Conservation (phyloP, 2,888 invertebrate species). For the Empis livida region DNA sequence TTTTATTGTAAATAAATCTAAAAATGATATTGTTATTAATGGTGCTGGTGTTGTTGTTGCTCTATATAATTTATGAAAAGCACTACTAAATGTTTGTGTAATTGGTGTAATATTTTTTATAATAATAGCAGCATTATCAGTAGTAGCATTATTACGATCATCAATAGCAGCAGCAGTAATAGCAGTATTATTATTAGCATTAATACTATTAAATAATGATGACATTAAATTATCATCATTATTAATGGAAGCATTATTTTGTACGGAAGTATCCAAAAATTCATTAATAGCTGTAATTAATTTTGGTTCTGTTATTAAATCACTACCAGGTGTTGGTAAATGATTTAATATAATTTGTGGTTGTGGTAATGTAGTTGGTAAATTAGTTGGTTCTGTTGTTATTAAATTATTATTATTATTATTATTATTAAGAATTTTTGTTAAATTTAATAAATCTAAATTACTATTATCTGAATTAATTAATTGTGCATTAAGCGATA, state of each 20-base stretch:
- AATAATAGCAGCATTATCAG: conserved; percentile 8
- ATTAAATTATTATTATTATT: too few species aligned
- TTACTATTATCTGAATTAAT: not conserved
- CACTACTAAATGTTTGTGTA: conserved; percentile 7
- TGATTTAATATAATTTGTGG: conserved; percentile 12
- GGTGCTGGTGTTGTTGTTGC: conserved; percentile 10
- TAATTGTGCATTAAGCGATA: not conserved
- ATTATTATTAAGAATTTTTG: conserved; percentile 8
- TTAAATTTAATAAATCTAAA: conserved; percentile 12
- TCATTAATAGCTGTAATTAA: conserved; percentile 15
- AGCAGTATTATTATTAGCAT: conserved; percentile 4
- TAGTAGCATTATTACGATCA: not conserved
- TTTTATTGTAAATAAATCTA: conserved; percentile 17
- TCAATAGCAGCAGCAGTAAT: conserved; percentile 7
- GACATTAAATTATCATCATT: conserved; percentile 9
- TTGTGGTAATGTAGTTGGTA: conserved; percentile 16
- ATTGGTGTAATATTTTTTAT: conserved; percentile 7
- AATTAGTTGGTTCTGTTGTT: conserved; percentile 11
- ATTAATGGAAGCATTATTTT: conserved; percentile 12
- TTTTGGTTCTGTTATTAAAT: conserved; percentile 16
- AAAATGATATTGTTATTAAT: conserved; percentile 15
- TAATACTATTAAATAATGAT: conserved; percentile 1
- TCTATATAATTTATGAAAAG: not conserved
- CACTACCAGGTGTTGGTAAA: conserved; percentile 18
- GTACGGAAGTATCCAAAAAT: conserved; percentile 19